Percentiles rank a stretch among this genome's conserved stretches.
Conservation (phyloP, 2,797 vertebrate genomes). For the Fistularia tabacaria region DNA sequence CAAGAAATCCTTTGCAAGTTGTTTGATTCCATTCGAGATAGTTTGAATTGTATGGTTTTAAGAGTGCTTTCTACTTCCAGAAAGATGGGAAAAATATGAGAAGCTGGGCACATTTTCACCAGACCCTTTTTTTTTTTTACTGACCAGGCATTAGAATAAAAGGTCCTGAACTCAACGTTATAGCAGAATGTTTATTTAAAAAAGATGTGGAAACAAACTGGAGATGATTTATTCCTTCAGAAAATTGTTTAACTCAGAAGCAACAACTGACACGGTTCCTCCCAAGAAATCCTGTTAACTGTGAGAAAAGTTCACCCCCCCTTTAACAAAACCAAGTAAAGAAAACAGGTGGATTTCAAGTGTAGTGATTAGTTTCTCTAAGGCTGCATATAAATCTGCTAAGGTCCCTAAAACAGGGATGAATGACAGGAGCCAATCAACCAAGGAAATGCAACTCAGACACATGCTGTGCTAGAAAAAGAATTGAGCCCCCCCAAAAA, state of each 20-base stretch:
- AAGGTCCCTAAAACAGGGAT: background rate
- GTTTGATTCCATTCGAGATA: too few relatives aligned
- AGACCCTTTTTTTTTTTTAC: background rate
- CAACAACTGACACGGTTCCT: too few relatives aligned
- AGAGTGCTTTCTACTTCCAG: too few relatives aligned
- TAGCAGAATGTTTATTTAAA: background rate
- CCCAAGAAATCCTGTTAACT: slow-evolving; percentile 1
- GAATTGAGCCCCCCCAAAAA: slow-evolving; percentile 20
- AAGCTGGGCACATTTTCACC: too few relatives aligned
- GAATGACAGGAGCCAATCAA: slow-evolving; percentile 16
- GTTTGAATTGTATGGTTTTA: too few relatives aligned
- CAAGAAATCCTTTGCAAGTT: too few relatives aligned
- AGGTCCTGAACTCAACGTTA: background rate
- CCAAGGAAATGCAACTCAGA: slow-evolving; percentile 6
- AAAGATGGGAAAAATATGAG: too few relatives aligned
- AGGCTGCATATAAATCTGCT: background rate
- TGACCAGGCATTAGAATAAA: background rate
- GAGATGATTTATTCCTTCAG: too few relatives aligned
- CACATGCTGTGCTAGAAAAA: slow-evolving; percentile 5
- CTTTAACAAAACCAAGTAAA: background rate
- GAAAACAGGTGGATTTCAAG: background rate
- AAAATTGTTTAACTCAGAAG: too few relatives aligned
- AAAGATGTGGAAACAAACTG: too few relatives aligned
- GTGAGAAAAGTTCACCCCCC: background rate
- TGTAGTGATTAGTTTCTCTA: background rate